Percentiles rank a stretch among this genome's conserved stretches.
Conservation (phyloP, 2,113 vertebrate species). For the Callipepla californica region DNA sequence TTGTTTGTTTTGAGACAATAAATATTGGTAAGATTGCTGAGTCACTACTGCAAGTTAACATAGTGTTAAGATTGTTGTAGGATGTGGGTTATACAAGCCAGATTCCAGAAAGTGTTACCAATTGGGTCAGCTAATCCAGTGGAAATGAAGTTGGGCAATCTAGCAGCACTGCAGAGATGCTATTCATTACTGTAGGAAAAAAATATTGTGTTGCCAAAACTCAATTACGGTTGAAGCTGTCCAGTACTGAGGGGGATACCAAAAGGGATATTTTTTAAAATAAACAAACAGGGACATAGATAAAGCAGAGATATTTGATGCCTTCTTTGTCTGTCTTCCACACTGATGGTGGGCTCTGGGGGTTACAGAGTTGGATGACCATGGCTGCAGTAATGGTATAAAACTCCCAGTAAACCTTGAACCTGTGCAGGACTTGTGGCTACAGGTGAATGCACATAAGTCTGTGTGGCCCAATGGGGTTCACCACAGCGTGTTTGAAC, state of each 20-base stretch:
- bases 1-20: neutral
- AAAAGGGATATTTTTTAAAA: neutral
- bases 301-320: too few species aligned
- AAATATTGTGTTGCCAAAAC: neutral
- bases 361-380: too few species aligned
- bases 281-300: neutral
- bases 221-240: neutral
- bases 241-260: too few species aligned
- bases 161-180: neutral
- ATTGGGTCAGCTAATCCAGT: neutral
- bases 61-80: neutral
- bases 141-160: neutral
- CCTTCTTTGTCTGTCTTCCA: too few species aligned
- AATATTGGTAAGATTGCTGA: neutral
- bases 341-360: too few species aligned
- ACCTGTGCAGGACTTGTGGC: too few species aligned
- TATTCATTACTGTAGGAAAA: neutral
- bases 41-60: conserved; percentile 6
- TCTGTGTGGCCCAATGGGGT: too few species aligned
- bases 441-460: too few species aligned
- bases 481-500: too few species aligned
- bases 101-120: neutral
- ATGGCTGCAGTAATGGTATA: too few species aligned
- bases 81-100: neutral
- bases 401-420: too few species aligned